Evolutionary conservation across 1,140 invertebrate species (phyloP).

Genomic region (Campodea augens): DNA sequence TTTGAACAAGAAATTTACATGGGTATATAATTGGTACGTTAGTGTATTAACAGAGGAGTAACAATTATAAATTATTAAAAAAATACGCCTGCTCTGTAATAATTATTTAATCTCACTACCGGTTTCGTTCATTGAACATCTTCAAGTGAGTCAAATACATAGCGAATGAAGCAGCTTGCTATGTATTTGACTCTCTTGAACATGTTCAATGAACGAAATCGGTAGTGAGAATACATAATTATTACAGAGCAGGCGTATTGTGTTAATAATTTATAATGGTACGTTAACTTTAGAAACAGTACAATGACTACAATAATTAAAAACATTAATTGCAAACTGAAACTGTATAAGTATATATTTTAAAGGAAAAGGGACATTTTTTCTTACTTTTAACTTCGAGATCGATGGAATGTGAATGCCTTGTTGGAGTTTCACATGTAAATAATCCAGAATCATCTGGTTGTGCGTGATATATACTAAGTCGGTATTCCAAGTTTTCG

Average conservation of each 20-base stretch:
- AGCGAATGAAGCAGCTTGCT: too few species aligned
- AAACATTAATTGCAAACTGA: background rate
- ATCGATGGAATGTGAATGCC: slow-evolving; percentile 56
- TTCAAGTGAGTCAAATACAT: too few species aligned
- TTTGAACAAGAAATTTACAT: too few species aligned
- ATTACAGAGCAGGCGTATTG: too few species aligned
- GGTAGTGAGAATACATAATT: too few species aligned
- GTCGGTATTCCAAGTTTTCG: slow-evolving; percentile 54
- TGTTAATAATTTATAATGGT: background rate
- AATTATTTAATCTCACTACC: too few species aligned
- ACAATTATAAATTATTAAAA: background rate
- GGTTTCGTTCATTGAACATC: too few species aligned
- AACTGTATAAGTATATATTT: background rate
- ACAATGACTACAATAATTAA: background rate
- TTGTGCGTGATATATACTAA: slow-evolving; percentile 56
- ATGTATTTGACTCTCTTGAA: too few species aligned
- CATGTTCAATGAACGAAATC: too few species aligned
- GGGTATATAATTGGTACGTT: too few species aligned
- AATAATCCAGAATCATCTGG: slow-evolving; percentile 60
- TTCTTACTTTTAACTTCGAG: slow-evolving; percentile 49
- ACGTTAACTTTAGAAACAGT: background rate
- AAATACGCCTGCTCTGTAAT: too few species aligned
- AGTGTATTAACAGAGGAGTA: background rate
- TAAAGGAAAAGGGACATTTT: too few species aligned
- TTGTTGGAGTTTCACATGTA: slow-evolving; percentile 57